A percentile compares a stretch with the other conserved stretches of the same genome.
Conservation (phyloP, 2,797 vertebrate species). For the Benthosema pterotum region DNA sequence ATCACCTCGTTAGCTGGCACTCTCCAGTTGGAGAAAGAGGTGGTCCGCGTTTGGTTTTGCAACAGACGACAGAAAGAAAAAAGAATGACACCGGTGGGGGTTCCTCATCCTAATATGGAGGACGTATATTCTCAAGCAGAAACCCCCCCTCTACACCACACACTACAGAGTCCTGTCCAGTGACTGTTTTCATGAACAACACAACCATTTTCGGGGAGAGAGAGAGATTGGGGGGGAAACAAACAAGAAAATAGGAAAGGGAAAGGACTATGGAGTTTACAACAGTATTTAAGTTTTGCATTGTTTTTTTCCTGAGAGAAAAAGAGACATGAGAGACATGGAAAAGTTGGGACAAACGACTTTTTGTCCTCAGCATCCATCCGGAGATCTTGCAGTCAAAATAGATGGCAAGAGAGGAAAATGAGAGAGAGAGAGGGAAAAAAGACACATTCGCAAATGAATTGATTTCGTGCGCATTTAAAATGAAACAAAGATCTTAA, state of each 20-base stretch:
- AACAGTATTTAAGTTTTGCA: constrained; percentile 83
- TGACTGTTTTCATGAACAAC: constrained; percentile 88
- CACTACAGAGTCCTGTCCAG: constrained; percentile 94
- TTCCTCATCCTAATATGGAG: constrained; percentile 96
- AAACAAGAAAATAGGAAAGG: constrained; percentile 47
- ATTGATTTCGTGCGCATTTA: constrained; percentile 74
- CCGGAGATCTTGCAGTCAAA: constrained; percentile 68
- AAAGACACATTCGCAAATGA: constrained; percentile 62
- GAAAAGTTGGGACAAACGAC: constrained; percentile 72
- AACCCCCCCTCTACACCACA: constrained; percentile 91
- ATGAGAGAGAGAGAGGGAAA: constrained; percentile 30
- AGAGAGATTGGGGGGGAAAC: constrained; percentile 40
- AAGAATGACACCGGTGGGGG: constrained; percentile 96
- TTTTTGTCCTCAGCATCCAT: constrained; percentile 74
- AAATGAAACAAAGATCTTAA: constrained; percentile 81
- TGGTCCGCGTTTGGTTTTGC: constrained; percentile 99
- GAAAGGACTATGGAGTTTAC: constrained; percentile 83
- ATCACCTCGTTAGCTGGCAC: constrained; percentile 95
- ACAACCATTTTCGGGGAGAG: constrained; percentile 63
- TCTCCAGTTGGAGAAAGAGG: constrained; percentile 99
- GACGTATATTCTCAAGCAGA: constrained; percentile 97
- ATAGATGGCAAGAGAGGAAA: constrained; percentile 63
- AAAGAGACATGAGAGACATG: constrained; percentile 67
- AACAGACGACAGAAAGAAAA: constrained; percentile 99
- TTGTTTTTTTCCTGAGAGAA: constrained; percentile 69